Evolutionary conservation across 2,113 vertebrate species (phyloP), one percentile per base, ranked within the genome.

Genomic region (Platycercus adscitus): DNA sequence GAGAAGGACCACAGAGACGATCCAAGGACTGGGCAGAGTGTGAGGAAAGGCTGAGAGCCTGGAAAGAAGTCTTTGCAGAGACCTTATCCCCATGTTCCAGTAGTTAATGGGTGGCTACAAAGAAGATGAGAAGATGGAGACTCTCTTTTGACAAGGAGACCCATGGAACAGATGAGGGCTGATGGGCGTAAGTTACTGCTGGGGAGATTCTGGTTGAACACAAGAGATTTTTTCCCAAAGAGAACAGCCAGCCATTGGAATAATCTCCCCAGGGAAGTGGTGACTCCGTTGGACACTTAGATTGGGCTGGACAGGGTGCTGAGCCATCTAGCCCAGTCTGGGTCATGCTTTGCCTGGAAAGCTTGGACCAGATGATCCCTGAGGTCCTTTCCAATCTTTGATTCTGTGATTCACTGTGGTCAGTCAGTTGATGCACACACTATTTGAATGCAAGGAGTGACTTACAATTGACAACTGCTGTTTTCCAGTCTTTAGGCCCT

Each of bases 391-490:
- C 56, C 33, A 58, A 24, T 21, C 56, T 58, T 15, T 58, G 33
- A 58, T 35, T 58, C 21, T 24, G 24, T 58, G 56, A 58, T 58
- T 58, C 56, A 58, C 9, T 58, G 13, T 4, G 28, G 24, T 61
- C 47, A 39, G 20, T 7, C 3, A 16, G 33, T 10, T 39, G 50
- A 21, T 79, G 13, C 37, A 4, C 6, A 18, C 0, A 2, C 3
- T 78, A 41, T 53, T 81, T 25, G 44, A 82, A 43, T 39, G 33
- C n/a, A 79, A 26, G 26, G 35, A 47, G 23, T 10, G 44, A 47
- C 13, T 68, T 55, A 10, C 9, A 66, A 58, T 15, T 49, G 21
- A 10, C 24, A 80, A 7, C 24, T 17, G 20, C 15, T 87, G n/a
- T 1, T 37, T 89, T 75, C 43, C 52, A 28, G 26, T 68, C 2